phyloP scores from a whole-genome alignment of 2,797 vertebrate genomes.

The Esox lucius region DNA sequence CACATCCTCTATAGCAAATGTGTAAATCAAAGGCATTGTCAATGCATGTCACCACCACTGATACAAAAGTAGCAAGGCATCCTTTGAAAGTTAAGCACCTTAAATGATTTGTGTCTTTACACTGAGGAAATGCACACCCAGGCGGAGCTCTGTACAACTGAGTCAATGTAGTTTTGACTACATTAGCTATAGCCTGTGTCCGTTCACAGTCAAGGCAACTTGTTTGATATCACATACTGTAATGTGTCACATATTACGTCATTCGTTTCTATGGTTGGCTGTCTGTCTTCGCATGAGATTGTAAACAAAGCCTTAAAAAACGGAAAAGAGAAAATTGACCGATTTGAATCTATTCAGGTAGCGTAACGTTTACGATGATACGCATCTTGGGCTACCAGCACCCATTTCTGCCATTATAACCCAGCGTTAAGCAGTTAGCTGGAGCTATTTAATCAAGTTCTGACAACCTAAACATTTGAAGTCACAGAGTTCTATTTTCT shows the following conservation, averaged over 20 bases:
- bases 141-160: not conserved
- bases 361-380: not conserved
- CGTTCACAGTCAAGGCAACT: slow-evolving; percentile 15
- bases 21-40: slow-evolving; percentile 2
- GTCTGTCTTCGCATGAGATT: not conserved
- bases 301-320: not conserved
- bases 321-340: not conserved
- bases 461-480: not conserved
- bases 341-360: not conserved
- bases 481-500: not conserved
- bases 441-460: not conserved
- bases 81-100: slow-evolving; percentile 68
- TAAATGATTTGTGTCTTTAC: slow-evolving; percentile 26
- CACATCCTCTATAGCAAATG: not conserved
- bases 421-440: not conserved
- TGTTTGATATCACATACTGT: not conserved
- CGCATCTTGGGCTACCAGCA: slow-evolving; percentile 61
- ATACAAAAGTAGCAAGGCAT: slow-evolving; percentile 74
- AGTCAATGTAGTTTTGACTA: slow-evolving; percentile 1
- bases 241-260: not conserved
- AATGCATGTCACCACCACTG: not conserved
- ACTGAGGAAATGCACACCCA: not conserved
- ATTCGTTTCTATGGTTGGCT: not conserved
- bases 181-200: not conserved
- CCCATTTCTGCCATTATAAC: slow-evolving; percentile 35